Percentiles rank a stretch among this genome's conserved stretches.
Evolutionary conservation across 2,888 invertebrate species (phyloP).

Genomic region (Liposcelis brunnea): DNA sequence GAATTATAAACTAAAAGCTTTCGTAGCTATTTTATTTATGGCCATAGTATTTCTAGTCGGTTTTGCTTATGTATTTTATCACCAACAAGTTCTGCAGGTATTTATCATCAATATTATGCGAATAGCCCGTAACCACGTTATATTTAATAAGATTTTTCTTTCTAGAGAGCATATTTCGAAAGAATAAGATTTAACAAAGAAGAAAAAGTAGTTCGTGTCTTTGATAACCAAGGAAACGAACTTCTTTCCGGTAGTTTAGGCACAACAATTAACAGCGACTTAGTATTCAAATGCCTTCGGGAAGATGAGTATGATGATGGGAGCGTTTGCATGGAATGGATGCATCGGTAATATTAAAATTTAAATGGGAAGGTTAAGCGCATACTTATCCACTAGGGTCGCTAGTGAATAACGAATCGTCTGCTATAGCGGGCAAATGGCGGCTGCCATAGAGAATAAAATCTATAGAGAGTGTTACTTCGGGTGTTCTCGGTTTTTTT

Average conservation of each 20-base stretch:
- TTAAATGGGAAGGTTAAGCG: too few relatives aligned
- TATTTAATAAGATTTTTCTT: slow-evolving; percentile 12
- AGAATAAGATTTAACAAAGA: slow-evolving; percentile 65
- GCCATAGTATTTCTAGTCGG: slow-evolving; percentile 66
- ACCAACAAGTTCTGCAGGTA: slow-evolving; percentile 54
- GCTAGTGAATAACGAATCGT: neutral
- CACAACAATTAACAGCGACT: slow-evolving; percentile 34
- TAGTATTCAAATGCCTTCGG: slow-evolving; percentile 52
- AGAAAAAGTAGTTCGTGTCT: slow-evolving; percentile 53
- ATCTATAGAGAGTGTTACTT: too few relatives aligned
- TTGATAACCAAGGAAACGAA: slow-evolving; percentile 50
- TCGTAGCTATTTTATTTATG: slow-evolving; percentile 64
- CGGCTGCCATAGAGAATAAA: too few relatives aligned
- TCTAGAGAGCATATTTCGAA: slow-evolving; percentile 61
- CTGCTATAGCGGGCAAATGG: too few relatives aligned
- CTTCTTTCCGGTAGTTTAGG: slow-evolving; percentile 50
- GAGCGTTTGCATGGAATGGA: slow-evolving; percentile 69
- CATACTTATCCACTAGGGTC: too few relatives aligned
- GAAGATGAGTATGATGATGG: slow-evolving; percentile 29
- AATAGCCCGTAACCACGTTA: too few relatives aligned
- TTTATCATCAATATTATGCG: slow-evolving; percentile 6
- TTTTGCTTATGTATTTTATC: slow-evolving; percentile 68
- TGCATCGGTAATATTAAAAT: slow-evolving; percentile 34
- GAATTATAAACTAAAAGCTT: slow-evolving; percentile 63
- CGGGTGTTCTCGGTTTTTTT: too few relatives aligned